Evolutionary conservation across 2,113 vertebrate genomes (phyloP), one percentile per base, ranked within the genome.

Genomic region (Cynopterus brachyotis): DNA sequence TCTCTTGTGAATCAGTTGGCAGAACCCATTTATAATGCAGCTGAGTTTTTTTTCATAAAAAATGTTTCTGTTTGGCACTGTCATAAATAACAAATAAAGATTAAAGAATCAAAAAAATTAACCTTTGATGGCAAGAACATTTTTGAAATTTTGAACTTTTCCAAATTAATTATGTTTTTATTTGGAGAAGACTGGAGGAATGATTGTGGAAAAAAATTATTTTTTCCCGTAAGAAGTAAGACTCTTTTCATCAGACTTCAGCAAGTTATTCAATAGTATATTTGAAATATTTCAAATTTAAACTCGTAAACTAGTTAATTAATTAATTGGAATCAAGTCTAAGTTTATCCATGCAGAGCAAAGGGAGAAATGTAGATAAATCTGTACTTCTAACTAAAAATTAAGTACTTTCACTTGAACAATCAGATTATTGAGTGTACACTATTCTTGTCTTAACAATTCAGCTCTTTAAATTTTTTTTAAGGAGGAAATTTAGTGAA

Each of bases 1-100:
- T 94, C 30, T 96, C 73, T 96, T 97, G 96, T 95, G 95, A 98
- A 97, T 96, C 47, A 90, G 72, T 97, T 95, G 98, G 79, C 92
- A 97, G 78, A 97, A 97, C 95, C 67, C 97, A 82, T 97, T 98
- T 98, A 91, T 95, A 97, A 98, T 91, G 90, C 32, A 42, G 50
- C 79, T 96, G 50, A 15, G 89, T 30, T 95, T 96, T 94, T 92
- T 32, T 79, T 62, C 78, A 42, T n/a, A 40, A 93, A 78, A 97
- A 96, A 86, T 78, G 35, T 91, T 89, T 75, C 64, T 45, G 11
- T 90, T 76, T 92, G 12, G 26, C 57, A 35, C 32, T 9, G 37
- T 32, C 76, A 86, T 91, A 95, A 97, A 89, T 66, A 95, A 55
- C 32, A 91, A 60, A 57, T 42, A 79, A 92, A 92, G 0, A 80